Evolutionary conservation across 2,113 vertebrate species (phyloP).

Genomic region (Etheostoma cragini): DNA sequence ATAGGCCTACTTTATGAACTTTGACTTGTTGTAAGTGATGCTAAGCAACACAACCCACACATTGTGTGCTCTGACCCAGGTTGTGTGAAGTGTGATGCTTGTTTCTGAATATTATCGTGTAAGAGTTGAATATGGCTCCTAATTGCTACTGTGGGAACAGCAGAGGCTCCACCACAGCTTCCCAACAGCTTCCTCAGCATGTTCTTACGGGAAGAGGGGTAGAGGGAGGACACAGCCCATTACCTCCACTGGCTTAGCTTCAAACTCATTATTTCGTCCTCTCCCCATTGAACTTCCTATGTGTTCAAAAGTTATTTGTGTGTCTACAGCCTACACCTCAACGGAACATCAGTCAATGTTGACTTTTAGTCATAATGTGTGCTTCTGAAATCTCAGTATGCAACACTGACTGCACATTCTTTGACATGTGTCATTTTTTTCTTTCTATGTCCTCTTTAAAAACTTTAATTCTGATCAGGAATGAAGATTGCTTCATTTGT

Average conservation of each 20-base stretch:
- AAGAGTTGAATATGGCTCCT: conserved; percentile 55
- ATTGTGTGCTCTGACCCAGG: conserved; percentile 31
- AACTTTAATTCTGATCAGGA: background rate
- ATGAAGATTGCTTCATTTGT: background rate
- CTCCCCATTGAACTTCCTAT: background rate
- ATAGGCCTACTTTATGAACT: conserved; percentile 32
- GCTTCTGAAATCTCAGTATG: background rate
- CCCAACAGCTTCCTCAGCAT: conserved; percentile 66
- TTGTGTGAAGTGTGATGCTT: conserved; percentile 48
- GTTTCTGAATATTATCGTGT: conserved; percentile 46
- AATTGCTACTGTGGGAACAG: conserved; percentile 66
- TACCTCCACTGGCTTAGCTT: conserved; percentile 15
- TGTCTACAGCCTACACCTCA: background rate
- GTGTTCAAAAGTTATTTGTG: background rate
- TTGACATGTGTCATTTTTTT: background rate
- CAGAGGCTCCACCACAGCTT: conserved; percentile 45
- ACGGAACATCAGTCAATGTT: background rate
- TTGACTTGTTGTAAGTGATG: conserved; percentile 42
- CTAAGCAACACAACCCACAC: conserved; percentile 42
- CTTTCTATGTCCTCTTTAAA: background rate
- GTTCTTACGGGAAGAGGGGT: conserved; percentile 49
- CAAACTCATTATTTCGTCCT: conserved; percentile 30
- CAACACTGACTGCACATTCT: background rate
- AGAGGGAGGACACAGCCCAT: conserved; percentile 23
- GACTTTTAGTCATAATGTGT: background rate